Base-by-base conservation (phyloP, 2,888 invertebrate genomes). In the Tigriopus californicus region DNA sequence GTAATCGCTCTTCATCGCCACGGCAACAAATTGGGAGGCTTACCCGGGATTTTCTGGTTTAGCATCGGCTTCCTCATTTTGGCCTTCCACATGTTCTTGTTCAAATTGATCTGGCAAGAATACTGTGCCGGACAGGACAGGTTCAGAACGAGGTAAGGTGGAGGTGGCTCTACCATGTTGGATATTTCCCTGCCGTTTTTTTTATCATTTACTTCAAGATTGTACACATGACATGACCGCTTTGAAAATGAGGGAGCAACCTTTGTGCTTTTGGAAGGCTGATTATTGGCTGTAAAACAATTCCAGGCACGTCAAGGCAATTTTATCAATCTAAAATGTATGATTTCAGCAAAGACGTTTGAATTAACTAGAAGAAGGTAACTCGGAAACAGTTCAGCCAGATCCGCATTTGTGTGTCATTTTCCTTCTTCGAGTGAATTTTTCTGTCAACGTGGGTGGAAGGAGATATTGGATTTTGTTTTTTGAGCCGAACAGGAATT, bases 41-140 rank as follows among this genome's bases (percentile, higher is more conserved):
- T 94, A 62, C 91, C 92, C 48, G 84, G 86, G 0, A 73, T 90
- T 52, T 91, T 94, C 72, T 94, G 92, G 92, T 80, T 89, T 52
- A 82, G 87, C 62, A 83, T 94, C 64, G 83, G 85, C 69, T 79
- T 84, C 68, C 77, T 92, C 63, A 86, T 94, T 66, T 77, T 89
- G 61, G 79, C 89, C 66, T 94, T 94, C 74, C 92, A 94, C 73
- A 75, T 91, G 67, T 92, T 94, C 75, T 77, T 94, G 33, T 86
- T 85, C 74, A 88, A 90, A 72, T 77, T 92, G 65, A 85, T 94
- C 64, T 85, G 86, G 74, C 87, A 85, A 66, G 90, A 90, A 70
- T 89, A 87, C 70, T 88, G 85, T 70, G 81, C 81, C 65, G 63
- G 64, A 15, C 61, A 62, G 8, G 79, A 64, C 42, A 63, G 62